phyloP scores from a whole-genome alignment of 2,888 invertebrate genomes.

The Argyra leucocephala region DNA sequence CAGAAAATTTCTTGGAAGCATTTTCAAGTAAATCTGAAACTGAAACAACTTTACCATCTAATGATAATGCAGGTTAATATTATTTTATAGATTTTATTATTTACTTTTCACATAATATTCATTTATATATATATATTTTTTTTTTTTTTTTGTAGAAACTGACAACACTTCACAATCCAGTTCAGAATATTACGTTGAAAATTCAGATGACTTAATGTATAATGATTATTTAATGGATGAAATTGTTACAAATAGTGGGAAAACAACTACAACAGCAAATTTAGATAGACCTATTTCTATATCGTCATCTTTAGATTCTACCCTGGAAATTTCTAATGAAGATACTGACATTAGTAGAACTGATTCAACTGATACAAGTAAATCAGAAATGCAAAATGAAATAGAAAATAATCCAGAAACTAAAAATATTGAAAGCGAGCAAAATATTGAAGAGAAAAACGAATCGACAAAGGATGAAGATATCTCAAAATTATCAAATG shows the following conservation, averaged over 20 bases:
- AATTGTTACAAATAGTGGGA: not conserved
- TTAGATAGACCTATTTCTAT: slow-evolving; percentile 2
- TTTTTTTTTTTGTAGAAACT: not conserved
- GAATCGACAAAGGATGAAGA: too few species aligned
- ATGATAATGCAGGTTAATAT: not conserved
- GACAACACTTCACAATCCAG: too few species aligned
- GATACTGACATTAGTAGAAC: not conserved
- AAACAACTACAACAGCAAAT: not conserved
- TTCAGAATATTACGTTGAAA: not conserved
- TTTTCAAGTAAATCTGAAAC: not conserved
- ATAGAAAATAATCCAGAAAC: too few species aligned
- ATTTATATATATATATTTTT: not conserved
- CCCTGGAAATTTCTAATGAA: not conserved
- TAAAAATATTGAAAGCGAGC: too few species aligned
- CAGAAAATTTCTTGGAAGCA: too few species aligned
- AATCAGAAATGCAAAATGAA: too few species aligned
- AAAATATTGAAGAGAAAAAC: too few species aligned
- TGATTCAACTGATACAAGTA: not conserved
- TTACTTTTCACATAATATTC: too few species aligned
- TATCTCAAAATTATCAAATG: too few species aligned
- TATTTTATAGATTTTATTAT: not conserved
- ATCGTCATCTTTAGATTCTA: not conserved
- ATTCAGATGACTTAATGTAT: too few species aligned
- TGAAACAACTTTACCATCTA: not conserved
- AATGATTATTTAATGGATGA: not conserved